Base-by-base conservation (phyloP, 2,888 invertebrate genomes). In the Dicranocentrus wangi region DNA sequence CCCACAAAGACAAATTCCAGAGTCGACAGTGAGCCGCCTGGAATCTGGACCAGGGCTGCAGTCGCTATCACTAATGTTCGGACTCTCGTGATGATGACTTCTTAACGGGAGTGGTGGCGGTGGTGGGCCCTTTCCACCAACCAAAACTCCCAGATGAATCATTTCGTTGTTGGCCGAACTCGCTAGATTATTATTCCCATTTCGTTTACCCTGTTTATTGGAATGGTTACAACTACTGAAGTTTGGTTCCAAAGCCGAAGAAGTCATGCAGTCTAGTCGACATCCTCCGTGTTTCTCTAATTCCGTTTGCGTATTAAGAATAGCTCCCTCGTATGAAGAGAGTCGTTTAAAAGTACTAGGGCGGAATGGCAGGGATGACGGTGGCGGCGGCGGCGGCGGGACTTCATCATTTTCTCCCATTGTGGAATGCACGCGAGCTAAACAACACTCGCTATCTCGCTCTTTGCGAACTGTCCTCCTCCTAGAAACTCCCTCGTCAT, bases 1-100 rank as follows among this genome's bases (percentile, higher is more conserved):
- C n/a, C 77, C 77, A 63, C 70, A 77, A n/a, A 79, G 58, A 21
- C 63, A 79, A 19, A 79, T 79, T 13, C 78, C 78, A 8, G 78
- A 79, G 71, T 79, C 78, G 1, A 79, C 65, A 21, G 78, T 79
- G 8, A 79, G 39, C 55, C 78, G 39, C 39, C 78, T 23, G 58
- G 78, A 71, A 43, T 79, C 78, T 58, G 71, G 65, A 32, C 65
- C 39, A 43, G 53, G 69, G 28, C 71, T 66, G 39, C 55, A 72
- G 43, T 79, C 71, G 28, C 71, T 71, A 60, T 79, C 66, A 17
- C 70, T 65, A 63, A 66, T 42, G 13, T 53, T 28, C 42, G 60
- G 51, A 32, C 61, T n/a, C n/a, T n/a, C n/a, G n/a, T n/a, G n/a
- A n/a, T n/a, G n/a, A n/a, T n/a, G n/a, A n/a, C n/a, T n/a, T n/a